Conservation (phyloP, 1,140 invertebrate species). For the Lerema accius region DNA sequence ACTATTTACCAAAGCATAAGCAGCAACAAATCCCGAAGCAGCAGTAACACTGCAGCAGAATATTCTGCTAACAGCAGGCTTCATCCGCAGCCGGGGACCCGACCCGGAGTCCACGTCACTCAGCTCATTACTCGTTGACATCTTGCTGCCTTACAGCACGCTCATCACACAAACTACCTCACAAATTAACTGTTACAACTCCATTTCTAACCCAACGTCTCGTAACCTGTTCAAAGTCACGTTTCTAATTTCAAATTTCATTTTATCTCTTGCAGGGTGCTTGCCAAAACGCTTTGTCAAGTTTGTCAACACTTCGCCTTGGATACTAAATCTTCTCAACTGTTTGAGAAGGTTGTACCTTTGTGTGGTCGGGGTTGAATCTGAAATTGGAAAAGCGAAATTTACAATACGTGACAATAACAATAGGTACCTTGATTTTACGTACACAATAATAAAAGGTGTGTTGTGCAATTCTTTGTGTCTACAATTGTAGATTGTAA, state of each 20-base stretch:
- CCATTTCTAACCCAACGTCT: too few species aligned
- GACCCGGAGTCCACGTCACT: conserved; percentile 56
- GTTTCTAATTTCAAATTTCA: conserved; percentile 15
- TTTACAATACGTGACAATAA: too few species aligned
- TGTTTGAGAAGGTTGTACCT: conserved; percentile 37
- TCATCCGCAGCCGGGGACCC: conserved; percentile 69
- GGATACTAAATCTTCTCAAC: conserved; percentile 34
- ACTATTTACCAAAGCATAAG: conserved; percentile 80
- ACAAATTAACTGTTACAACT: not conserved
- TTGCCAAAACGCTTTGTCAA: too few species aligned
- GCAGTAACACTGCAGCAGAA: conserved; percentile 82
- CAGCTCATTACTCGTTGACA: conserved; percentile 70
- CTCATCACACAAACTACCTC: conserved; percentile 1
- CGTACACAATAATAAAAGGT: too few species aligned
- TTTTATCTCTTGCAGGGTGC: not conserved
- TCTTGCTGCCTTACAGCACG: conserved; percentile 44
- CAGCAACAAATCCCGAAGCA: conserved; percentile 78
- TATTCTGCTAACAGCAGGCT: conserved; percentile 75
- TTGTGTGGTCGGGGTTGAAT: conserved; percentile 21
- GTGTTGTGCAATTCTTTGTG: too few species aligned
- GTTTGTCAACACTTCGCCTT: conserved; percentile 12
- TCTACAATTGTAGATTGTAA: too few species aligned
- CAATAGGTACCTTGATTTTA: too few species aligned
- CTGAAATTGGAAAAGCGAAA: conserved; percentile 11
- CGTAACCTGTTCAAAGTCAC: conserved; percentile 1